A percentile compares a stretch with the other conserved stretches of the same genome.
These are phyloP conservation scores for Anas acuta DNA, from an alignment of 2,797 vertebrate genomes.

Conservation along the genomic window DNA sequence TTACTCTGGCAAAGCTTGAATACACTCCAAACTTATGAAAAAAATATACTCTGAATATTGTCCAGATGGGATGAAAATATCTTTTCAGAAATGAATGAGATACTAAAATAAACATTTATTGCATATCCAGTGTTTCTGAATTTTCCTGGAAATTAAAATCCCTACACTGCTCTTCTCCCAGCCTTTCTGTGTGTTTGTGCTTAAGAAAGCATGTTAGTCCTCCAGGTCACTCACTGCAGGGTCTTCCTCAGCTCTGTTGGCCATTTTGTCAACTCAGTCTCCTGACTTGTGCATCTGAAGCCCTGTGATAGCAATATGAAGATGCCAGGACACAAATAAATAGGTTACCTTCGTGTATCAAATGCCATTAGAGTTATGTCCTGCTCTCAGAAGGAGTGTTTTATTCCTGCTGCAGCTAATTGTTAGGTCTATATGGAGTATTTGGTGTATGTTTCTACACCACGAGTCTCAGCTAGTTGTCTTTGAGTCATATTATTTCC, in stretches of 20 bases:
- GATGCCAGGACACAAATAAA: background rate
- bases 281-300: background rate
- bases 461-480: background rate
- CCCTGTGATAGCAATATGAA: background rate
- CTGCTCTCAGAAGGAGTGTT: background rate
- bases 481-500: constrained; percentile 23
- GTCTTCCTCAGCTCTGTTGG: background rate
- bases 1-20: background rate
- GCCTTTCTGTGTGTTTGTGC: background rate
- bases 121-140: background rate
- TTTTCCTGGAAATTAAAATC: background rate
- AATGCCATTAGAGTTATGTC: background rate
- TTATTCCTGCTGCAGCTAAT: background rate
- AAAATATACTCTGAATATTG: background rate
- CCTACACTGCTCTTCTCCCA: background rate
- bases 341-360: background rate
- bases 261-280: background rate
- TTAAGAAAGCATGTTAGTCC: background rate
- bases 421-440: background rate
- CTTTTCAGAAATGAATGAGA: background rate
- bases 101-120: background rate
- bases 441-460: background rate
- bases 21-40: background rate
- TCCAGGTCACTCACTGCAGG: background rate
- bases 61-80: background rate